Percentiles rank a stretch among this genome's conserved stretches.
These are phyloP conservation scores for Morone chrysops DNA, from an alignment of 2,113 vertebrate genomes.

Conservation along the genomic window DNA sequence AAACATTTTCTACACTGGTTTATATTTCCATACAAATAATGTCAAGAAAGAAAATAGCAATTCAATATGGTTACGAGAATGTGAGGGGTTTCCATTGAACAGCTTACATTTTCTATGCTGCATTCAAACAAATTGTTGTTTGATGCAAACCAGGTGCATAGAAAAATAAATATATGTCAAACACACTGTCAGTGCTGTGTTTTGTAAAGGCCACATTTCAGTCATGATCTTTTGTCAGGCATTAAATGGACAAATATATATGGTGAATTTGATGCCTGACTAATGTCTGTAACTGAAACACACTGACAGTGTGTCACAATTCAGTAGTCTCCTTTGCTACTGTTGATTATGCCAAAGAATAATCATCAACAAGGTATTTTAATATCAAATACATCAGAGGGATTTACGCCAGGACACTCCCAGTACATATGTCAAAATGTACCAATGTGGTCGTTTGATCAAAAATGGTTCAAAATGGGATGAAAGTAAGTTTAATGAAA, in stretches of 20 bases:
- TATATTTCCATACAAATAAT: conserved; percentile 14
- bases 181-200: not conserved
- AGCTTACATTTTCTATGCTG: not conserved
- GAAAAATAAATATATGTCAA: not conserved
- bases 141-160: not conserved
- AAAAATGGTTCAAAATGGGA: not conserved
- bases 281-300: not conserved
- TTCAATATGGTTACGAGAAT: not conserved
- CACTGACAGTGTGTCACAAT: not conserved
- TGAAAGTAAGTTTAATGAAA: not conserved
- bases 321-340: not conserved
- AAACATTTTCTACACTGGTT: not conserved
- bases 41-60: not conserved
- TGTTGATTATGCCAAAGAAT: not conserved
- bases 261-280: not conserved
- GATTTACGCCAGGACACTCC: no score
- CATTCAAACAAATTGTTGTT: not conserved
- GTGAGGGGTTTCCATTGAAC: not conserved
- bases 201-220: not conserved
- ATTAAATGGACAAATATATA: not conserved
- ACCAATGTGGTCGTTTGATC: not conserved
- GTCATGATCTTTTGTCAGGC: not conserved
- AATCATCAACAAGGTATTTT: not conserved
- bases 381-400: not conserved
- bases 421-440: no score